Evolutionary conservation across 2,113 vertebrate species (phyloP), one percentile per base, ranked within the genome.

Genomic region (Apodemus speciosus): DNA sequence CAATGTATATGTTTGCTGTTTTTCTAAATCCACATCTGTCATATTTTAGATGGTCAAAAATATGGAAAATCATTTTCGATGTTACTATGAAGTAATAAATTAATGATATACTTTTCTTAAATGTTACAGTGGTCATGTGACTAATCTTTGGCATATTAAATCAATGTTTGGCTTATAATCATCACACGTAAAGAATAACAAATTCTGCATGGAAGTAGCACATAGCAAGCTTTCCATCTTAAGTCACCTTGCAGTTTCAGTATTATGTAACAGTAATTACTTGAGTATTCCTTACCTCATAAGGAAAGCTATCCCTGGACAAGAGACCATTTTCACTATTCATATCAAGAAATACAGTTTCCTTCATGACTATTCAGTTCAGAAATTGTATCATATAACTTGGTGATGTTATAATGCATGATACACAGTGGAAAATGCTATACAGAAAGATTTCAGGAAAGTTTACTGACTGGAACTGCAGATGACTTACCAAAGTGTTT

Each of bases 251-350:
- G 88, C 23, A 92, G 68, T 66, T 93, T 85, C 90, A 91, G 49
- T 87, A 90, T 85, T 95, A 91, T 76, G 80, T 90, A 85, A 85
- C 60, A 86, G 68, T 38, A 69, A 38, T 69, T 69, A 69, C 35
- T 69, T 69, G 7, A n/a, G n/a, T 23, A 14, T 51, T 25, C 43
- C 79, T 91, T 92, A 79, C n/a, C 27, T 91, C 80, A 91, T 25
- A 95, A 95, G 68, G 35, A 90, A 40, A 72, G 32, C 81, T 94
- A 77, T 77, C 60, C 43, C 49, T 51, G 38, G 46, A 60, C 88
- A 92, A 95, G 91, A 95, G 95, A 96, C 97, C 64, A 91, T 90
- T 85, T 92, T 91, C 85, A 87, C 58, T 49, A 93, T 89, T 94
- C 87, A 77, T 71, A 87, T 53, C 72, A 92, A 96, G 84, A 30